phyloP scores from a whole-genome alignment of 2,888 invertebrate genomes.

The Amblyjoppa fuscipennis region DNA sequence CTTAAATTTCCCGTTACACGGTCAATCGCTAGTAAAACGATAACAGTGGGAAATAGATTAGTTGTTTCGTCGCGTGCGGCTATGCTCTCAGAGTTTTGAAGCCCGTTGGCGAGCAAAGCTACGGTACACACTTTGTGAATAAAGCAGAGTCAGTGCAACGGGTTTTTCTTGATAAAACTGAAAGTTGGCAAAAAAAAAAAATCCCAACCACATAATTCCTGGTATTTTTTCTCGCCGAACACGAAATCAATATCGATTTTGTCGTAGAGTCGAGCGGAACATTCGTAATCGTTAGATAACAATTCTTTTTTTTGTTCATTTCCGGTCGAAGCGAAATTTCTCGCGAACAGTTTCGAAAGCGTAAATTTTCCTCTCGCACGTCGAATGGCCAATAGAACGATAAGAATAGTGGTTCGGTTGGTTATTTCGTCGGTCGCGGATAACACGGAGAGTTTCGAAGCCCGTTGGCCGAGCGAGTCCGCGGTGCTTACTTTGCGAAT shows the following conservation, averaged over 20 bases:
- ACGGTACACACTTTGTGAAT: neutral
- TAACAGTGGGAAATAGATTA: neutral
- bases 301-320: neutral
- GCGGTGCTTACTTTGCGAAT: neutral
- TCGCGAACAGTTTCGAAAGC: neutral
- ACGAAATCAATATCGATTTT: neutral
- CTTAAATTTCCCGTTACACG: too few species aligned
- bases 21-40: neutral
- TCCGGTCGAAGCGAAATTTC: neutral
- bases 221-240: neutral
- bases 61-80: neutral
- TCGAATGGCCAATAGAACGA: neutral
- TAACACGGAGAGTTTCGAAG: neutral
- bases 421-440: neutral
- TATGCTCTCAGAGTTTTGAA: neutral
- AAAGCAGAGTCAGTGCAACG: constrained; percentile 28
- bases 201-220: neutral
- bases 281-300: neutral
- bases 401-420: neutral
- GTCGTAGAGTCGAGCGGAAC: neutral
- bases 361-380: too few species aligned
- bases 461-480: neutral
- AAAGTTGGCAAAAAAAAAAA: too few species aligned
- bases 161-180: constrained; percentile 7
- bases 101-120: neutral